Evolutionary conservation across 1,140 invertebrate genomes (phyloP), one percentile per base, ranked within the genome.

Genomic region (Gryllus bimaculatus): DNA sequence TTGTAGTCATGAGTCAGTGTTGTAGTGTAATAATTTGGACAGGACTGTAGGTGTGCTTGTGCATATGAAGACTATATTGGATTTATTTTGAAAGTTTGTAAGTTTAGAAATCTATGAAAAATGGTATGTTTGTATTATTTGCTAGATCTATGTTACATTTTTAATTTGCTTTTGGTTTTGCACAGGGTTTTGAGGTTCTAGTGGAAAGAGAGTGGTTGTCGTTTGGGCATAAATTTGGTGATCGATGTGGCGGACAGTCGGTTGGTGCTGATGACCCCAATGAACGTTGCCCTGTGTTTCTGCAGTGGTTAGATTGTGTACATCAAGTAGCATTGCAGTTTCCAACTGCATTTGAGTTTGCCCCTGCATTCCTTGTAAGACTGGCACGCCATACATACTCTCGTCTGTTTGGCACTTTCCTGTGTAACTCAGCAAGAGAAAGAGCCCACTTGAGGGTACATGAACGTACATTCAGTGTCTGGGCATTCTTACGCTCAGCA

Each of bases 271-370:
- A 96, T 80, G 96, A 98, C 84, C 87, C 90, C 0, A 98, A 97
- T 86, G 97, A 99, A 87, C 88, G 93, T 78, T 97, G 95, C 85
- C 98, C 98, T 18, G 95, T 99, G 80, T 99, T 99, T 88, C 87
- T 99, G 74, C 98, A 99, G 86, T 99, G 97, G 96, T 88, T 99
- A 8, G 98, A 99, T 84, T 96, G 96, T 84, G 93, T 99, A 0
- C 94, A 98, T 88, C 98, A 99, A 86, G 88, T 99, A 75, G 89
- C 94, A 80, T 82, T 87, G 80, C 96, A 99, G 87, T 98, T 95
- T 87, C 95, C 95, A 7, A 95, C 94, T 85, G 92, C 92, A 83
- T 99, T 99, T 88, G 94, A 99, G 88, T 99, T 99, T 87, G 98
- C 96, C 82, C 90, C 94, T 81, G 91, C 92, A 15, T 99, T 95